These are phyloP conservation scores for Macaria liturata DNA, from an alignment of 2,888 invertebrate genomes.

Conservation along the genomic window DNA sequence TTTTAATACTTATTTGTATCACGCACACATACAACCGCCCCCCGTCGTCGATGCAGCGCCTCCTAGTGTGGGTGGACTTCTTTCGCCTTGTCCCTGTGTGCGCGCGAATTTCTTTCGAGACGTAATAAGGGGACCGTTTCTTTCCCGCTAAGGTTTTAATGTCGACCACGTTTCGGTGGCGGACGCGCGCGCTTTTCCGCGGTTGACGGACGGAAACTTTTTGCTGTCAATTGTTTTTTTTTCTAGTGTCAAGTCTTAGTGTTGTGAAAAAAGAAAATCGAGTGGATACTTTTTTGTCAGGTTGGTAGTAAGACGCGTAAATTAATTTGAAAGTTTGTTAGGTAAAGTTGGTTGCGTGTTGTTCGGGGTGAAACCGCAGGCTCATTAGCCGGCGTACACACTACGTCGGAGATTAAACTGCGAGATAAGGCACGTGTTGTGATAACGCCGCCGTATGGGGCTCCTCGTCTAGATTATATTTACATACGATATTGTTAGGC, in stretches of 20 bases:
- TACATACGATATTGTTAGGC: conserved; percentile 4
- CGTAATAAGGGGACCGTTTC: conserved; percentile 83
- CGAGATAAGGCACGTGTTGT: conserved; percentile 65
- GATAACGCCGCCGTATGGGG: conserved; percentile 57
- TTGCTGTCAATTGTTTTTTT: conserved; percentile 40
- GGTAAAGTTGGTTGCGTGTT: conserved; percentile 65
- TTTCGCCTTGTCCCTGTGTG: conserved; percentile 75
- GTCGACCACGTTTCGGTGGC: conserved; percentile 82
- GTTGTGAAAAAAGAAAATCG: conserved; percentile 29
- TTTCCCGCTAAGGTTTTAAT: conserved; percentile 83
- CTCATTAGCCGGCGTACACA: conserved; percentile 79
- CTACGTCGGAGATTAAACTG: conserved; percentile 73
- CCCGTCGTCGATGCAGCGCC: conserved; percentile 59
- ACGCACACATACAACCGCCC: conserved; percentile 64
- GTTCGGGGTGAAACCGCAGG: conserved; percentile 75
- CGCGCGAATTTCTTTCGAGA: conserved; percentile 82
- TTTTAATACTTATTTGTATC: conserved; percentile 80
- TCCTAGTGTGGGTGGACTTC: conserved; percentile 76
- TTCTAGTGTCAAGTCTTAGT: conserved; percentile 21
- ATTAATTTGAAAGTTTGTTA: conserved; percentile 72
- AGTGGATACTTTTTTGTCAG: conserved; percentile 28
- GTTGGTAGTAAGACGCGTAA: conserved; percentile 34
- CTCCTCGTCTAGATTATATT: conserved; percentile 55
- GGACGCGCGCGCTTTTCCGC: conserved; percentile 79
- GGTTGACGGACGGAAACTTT: conserved; percentile 67